A percentile compares a stretch with the other conserved stretches of the same genome.
These are phyloP conservation scores for Polypedilum pembai DNA, from an alignment of 1,140 invertebrate genomes.

Conservation along the genomic window DNA sequence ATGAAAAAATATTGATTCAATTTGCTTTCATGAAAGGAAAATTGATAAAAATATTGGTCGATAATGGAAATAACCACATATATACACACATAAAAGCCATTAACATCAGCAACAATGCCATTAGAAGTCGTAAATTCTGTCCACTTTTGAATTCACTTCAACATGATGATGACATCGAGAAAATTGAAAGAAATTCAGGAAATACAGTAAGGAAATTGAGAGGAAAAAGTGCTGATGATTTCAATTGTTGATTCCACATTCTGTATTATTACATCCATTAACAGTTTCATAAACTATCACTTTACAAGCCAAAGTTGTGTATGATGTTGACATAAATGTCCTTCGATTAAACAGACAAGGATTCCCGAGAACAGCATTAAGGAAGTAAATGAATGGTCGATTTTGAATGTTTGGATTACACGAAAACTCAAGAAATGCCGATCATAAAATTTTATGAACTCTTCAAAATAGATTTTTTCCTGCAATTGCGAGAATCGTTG, in stretches of 20 bases:
- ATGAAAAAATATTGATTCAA: no score
- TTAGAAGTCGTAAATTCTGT: conserved; percentile 1
- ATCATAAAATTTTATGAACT: conserved; percentile 14
- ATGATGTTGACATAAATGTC: conserved; percentile 10
- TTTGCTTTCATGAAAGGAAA: no score
- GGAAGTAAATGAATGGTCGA: background rate
- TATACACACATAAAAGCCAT: background rate
- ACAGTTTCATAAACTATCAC: conserved; percentile 12
- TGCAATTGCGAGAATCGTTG: background rate
- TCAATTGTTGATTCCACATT: conserved; percentile 4
- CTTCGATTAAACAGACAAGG: no score
- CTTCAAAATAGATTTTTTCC: background rate
- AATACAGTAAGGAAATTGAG: background rate
- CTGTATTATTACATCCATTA: background rate
- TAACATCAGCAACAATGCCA: conserved; percentile 10
- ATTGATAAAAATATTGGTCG: no score
- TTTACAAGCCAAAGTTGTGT: conserved; percentile 3
- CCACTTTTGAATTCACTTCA: background rate
- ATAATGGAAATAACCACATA: no score
- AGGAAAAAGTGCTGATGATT: conserved; percentile 12
- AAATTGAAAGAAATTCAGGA: background rate
- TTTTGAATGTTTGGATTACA: background rate
- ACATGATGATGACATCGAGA: background rate
- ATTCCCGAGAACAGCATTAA: background rate
- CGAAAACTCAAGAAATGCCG: background rate